Evolutionary conservation across 2,113 vertebrate genomes (phyloP), one percentile per base, ranked within the genome.

Genomic region (Enhydra lutris): DNA sequence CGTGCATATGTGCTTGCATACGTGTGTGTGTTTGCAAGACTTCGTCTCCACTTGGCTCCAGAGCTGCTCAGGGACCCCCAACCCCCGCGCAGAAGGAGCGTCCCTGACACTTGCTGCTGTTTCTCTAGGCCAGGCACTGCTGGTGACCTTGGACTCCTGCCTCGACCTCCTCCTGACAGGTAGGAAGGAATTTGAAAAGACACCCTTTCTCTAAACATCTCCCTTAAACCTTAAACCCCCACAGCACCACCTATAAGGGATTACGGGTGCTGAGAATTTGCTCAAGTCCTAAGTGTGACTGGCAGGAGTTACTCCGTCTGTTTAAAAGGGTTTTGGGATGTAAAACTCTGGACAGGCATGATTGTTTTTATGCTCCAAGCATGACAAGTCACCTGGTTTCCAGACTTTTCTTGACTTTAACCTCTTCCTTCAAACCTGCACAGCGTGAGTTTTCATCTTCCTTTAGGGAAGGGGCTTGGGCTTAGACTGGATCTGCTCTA

Each of bases 1-100:
- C 10, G 11, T 6, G 42, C 4, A 1, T 52, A 17, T 52, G 8
- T 3, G 3, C 0, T 1, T 0, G 5, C 34, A 20, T 39, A 23
- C 1, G 8, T 4, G 59, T 39, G 42, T 15, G 26, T 7, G 3
- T 10, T 4, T 23, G 3, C 24, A 12, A 6, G 6, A 7, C 12
- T 7, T 14, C 15, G 7, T 29, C 57, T 65, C 26, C 3, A 1
- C 21, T 73, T 23, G 29, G 45, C 34, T 55, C 57, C 3, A 0
- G 63, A 7, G 15, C 13, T 1, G 18, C 4, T 0, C 10, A 17
- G 59, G 24, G 0, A 4, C 3, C 7, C 4, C 31, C 14, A 6
- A 5, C 71, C 8, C 4, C 10, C 10, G 3, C 31, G 3, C 57
- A 42, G 10, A 42, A 14, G 3, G 1, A 26, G 3, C 3, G 0